Conservation (phyloP, 2,113 vertebrate genomes). For the Hucho hucho region DNA sequence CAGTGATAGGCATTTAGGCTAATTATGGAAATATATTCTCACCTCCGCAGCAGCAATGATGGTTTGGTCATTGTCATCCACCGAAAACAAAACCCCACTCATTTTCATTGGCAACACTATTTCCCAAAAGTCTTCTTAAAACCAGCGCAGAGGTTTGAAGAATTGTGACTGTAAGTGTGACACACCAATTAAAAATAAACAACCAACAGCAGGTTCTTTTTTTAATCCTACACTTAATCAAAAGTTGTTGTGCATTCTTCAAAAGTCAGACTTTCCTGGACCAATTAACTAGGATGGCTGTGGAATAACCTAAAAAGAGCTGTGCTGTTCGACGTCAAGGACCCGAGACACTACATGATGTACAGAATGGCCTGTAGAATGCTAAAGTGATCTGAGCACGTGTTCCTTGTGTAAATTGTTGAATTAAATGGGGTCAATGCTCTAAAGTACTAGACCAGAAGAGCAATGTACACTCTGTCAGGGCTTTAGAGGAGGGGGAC, state of each 20-base stretch:
- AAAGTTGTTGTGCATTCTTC: background rate
- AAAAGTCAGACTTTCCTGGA: background rate
- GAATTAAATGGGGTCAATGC: conserved; percentile 17
- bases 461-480: conserved; percentile 5
- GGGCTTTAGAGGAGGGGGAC: background rate
- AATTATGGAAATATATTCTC: background rate
- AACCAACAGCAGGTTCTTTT: background rate
- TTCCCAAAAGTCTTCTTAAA: background rate
- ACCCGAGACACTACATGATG: conserved; percentile 1
- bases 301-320: background rate
- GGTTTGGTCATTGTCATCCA: background rate
- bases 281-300: background rate
- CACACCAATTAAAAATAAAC: background rate
- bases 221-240: background rate
- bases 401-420: conserved; percentile 9
- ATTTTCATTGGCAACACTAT: background rate
- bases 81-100: background rate
- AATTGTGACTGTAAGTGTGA: background rate
- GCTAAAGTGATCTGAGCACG: conserved; percentile 7
- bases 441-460: conserved; percentile 1
- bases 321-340: background rate
- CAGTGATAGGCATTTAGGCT: background rate
- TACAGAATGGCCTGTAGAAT: background rate
- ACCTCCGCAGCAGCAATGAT: background rate
- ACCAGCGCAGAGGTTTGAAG: background rate